These are phyloP conservation scores for Sinosuthora webbiana DNA, from an alignment of 2,113 vertebrate genomes.

Conservation along the genomic window DNA sequence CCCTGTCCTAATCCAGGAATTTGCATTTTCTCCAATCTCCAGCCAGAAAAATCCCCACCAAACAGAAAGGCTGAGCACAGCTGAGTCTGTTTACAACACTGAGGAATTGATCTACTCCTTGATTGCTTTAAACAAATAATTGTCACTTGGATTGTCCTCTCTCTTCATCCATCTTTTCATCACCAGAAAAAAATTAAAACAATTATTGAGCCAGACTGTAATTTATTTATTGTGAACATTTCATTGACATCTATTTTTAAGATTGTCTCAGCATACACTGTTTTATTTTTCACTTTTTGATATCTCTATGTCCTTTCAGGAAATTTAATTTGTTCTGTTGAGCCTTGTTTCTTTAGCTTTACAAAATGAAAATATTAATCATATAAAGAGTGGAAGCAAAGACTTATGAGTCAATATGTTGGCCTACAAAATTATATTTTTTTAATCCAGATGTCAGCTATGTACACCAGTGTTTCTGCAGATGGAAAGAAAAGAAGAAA, in stretches of 20 bases:
- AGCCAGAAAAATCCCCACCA: not conserved
- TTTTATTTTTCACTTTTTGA: not conserved
- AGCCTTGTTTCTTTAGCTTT: not conserved
- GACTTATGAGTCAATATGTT: not conserved
- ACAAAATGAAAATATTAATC: not conserved
- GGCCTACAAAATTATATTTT: not conserved
- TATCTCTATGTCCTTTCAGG: not conserved
- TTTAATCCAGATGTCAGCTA: not conserved
- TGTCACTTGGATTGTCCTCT: not conserved
- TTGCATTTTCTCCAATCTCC: not conserved
- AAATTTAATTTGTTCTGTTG: not conserved
- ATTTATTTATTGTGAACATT: not conserved
- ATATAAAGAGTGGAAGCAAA: not conserved
- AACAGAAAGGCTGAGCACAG: not conserved
- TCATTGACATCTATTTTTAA: not conserved
- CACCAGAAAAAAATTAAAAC: not conserved
- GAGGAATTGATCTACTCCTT: not conserved
- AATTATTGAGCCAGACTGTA: not conserved
- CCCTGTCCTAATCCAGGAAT: not conserved
- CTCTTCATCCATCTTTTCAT: not conserved
- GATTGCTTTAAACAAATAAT: not conserved
- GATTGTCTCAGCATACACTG: accelerated
- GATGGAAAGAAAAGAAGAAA: not conserved
- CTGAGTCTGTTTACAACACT: not conserved
- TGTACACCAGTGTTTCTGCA: not conserved